Conservation (phyloP, 1,140 invertebrate genomes). For the Stegodyphus dumicola region DNA sequence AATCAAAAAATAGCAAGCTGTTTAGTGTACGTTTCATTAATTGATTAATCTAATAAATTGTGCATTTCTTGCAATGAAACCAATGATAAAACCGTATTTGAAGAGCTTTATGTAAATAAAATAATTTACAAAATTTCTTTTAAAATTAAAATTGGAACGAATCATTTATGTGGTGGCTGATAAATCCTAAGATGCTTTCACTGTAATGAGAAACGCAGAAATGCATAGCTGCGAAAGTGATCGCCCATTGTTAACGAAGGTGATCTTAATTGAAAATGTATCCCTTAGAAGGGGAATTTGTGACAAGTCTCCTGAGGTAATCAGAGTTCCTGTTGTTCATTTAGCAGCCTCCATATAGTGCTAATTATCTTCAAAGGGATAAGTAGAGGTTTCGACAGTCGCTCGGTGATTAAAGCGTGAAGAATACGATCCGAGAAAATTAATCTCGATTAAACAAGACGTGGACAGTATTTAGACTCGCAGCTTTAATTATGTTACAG, state of each 20-base stretch:
- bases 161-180: too few relatives aligned
- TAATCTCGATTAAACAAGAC: conserved; percentile 60
- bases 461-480: conserved; percentile 47
- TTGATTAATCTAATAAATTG: too few relatives aligned
- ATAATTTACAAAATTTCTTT: too few relatives aligned
- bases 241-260: conserved; percentile 36
- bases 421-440: conserved; percentile 52
- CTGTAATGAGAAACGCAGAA: conserved; percentile 17
- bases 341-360: conserved; percentile 47
- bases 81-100: too few relatives aligned
- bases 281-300: conserved; percentile 34
- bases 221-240: conserved; percentile 30
- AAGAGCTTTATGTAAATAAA: too few relatives aligned
- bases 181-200: not conserved
- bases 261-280: conserved; percentile 61
- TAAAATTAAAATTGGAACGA: too few relatives aligned
- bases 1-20: too few relatives aligned
- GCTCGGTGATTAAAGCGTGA: conserved; percentile 54
- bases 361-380: conserved; percentile 61
- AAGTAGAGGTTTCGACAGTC: conserved; percentile 59
- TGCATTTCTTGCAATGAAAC: too few relatives aligned
- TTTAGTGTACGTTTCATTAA: too few relatives aligned
- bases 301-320: conserved; percentile 55
- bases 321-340: conserved; percentile 58
- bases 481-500: conserved; percentile 56